Base-by-base conservation (phyloP, 1,140 invertebrate genomes). In the Nasonia longicornis region DNA sequence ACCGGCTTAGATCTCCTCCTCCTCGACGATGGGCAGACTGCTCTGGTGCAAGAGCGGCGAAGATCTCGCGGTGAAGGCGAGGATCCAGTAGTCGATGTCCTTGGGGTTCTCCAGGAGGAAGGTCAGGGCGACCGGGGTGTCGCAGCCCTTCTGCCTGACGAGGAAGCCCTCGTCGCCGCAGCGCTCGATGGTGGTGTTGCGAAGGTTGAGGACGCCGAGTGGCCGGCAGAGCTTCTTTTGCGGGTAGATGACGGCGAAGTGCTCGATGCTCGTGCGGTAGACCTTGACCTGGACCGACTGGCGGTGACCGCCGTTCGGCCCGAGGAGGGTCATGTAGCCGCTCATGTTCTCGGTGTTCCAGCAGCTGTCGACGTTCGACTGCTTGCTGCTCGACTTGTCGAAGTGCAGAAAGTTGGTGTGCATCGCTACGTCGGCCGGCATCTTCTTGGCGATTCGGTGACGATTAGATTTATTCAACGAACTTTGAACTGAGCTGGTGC, bases 231-330 rank as follows among this genome's bases (percentile, higher is more conserved):
- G 89, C 83, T 93, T 93, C 86, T 94, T 94, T 86, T 93, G 92
- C 3, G 94, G 94, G 80, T 94, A 94, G 38, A 94, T 92, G 0
- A 94, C 93, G 0, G 93, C 93, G 85, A 94, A 94, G 84, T 94
- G 94, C 84, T 94, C 94, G 77, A 93, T 87, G 45, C 93, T 93
- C 2, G 94, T 94, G 58, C 92, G 91, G 86, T 94, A 94, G 11
- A 94, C 93, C 82, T 93, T 93, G 52, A 94, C 93, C 82, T 94
- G 91, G 0, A 94, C 92, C 81, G 92, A 90, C 87, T 94, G 93
- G 3, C 92, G 89, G 74, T 92, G 90, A 78, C 92, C 92, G 78
- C 93, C 92, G 72, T 91, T 92, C 26, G 92, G 92, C 0, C 93
- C 91, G 16, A 94, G 79, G 6, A 94, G 88, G 73, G 91, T 93